Evolutionary conservation across 2,113 vertebrate genomes (phyloP).

Genomic region (Anarhynchus alexandrinus): DNA sequence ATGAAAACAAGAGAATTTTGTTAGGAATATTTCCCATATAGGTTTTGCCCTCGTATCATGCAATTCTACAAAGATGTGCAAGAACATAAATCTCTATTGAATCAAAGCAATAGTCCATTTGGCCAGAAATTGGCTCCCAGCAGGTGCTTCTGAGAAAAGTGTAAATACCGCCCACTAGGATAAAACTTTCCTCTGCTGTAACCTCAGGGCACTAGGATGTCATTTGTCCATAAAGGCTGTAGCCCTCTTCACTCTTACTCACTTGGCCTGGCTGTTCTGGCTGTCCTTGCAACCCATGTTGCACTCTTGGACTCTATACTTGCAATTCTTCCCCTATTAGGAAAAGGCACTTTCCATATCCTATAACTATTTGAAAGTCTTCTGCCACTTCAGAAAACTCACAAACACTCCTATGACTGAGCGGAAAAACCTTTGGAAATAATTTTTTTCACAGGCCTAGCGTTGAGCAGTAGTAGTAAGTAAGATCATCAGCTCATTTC

Average conservation of each 20-base stretch:
- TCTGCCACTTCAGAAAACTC: neutral
- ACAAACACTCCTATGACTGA: neutral
- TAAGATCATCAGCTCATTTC: neutral
- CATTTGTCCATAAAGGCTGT: neutral
- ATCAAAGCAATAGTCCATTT: neutral
- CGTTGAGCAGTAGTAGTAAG: neutral
- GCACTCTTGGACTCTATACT: neutral
- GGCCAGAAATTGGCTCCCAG: neutral
- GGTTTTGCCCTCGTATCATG: neutral
- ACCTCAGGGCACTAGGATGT: neutral
- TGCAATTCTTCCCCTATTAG: neutral
- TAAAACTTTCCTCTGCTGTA: neutral
- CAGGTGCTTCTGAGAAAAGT: neutral
- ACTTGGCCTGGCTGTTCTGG: accelerated
- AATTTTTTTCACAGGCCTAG: neutral
- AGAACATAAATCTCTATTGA: neutral
- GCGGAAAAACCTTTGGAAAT: neutral
- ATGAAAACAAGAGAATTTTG: neutral
- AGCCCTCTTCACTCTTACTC: neutral
- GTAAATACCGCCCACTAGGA: neutral
- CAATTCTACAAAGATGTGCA: neutral
- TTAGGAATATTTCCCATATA: neutral
- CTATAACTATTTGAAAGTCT: neutral
- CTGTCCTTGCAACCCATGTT: neutral
- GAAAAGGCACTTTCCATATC: neutral